Evolutionary conservation across 1,140 invertebrate species (phyloP).

Genomic region (Zelostemma sp.): DNA sequence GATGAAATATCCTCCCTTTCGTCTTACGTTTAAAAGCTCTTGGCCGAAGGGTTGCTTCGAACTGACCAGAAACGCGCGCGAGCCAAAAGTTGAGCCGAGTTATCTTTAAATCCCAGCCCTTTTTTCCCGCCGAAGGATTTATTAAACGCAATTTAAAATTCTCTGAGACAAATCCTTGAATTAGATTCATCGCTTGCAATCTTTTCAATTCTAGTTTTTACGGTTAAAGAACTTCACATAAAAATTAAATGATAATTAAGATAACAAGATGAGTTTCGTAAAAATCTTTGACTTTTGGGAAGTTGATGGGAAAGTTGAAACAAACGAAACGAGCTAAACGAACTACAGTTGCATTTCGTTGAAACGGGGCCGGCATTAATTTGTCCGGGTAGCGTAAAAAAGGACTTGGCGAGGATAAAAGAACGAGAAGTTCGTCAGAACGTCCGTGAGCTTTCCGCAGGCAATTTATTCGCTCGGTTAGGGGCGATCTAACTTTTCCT

Average conservation of each 20-base stretch:
- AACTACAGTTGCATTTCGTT: neutral
- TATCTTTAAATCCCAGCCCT: slow-evolving; percentile 23
- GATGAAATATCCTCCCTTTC: slow-evolving; percentile 34
- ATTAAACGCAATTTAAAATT: no score
- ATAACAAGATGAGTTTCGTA: no score
- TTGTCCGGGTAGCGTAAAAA: slow-evolving; percentile 26
- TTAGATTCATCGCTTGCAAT: no score
- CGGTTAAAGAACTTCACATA: no score
- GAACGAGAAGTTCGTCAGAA: slow-evolving; percentile 37
- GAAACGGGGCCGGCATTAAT: slow-evolving; percentile 37
- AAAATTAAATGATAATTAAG: no score
- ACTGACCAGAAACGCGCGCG: slow-evolving; percentile 29
- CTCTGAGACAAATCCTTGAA: no score
- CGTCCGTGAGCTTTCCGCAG: slow-evolving; percentile 36
- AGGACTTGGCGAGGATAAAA: slow-evolving; percentile 23
- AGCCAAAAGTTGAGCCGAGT: slow-evolving; percentile 18
- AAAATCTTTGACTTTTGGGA: no score
- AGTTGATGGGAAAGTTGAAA: no score
- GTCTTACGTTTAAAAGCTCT: slow-evolving; percentile 27
- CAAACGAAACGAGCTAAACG: no score
- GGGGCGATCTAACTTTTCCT: slow-evolving; percentile 53
- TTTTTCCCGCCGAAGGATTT: slow-evolving; percentile 16
- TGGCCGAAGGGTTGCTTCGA: slow-evolving; percentile 29
- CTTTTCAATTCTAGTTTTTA: no score
- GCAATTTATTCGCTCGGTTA: slow-evolving; percentile 52